These are phyloP conservation scores for Aphidius colemani DNA, from an alignment of 2,888 invertebrate species.

Conservation along the genomic window DNA sequence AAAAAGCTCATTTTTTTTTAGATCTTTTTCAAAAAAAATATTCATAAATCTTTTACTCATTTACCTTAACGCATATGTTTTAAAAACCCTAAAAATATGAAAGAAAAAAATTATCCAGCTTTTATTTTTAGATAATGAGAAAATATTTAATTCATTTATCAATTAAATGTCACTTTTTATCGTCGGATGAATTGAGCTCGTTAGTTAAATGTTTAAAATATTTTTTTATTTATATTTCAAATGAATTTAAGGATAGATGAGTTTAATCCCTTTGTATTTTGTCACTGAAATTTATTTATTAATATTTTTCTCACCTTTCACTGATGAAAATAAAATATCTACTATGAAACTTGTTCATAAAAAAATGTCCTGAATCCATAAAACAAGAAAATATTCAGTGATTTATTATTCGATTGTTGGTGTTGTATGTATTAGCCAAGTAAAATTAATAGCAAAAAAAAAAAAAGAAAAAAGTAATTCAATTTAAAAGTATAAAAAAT, in stretches of 20 bases:
- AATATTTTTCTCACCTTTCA: too few species aligned
- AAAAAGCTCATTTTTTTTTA: too few species aligned
- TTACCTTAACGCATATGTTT: background rate
- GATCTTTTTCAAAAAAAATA: too few species aligned
- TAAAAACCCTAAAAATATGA: background rate
- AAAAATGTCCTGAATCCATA: too few species aligned
- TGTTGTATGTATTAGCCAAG: too few species aligned
- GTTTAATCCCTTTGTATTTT: background rate
- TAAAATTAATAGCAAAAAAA: conserved; percentile 40
- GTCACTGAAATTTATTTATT: too few species aligned
- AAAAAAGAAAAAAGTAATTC: conserved; percentile 58
- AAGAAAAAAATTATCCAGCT: conserved; percentile 15
- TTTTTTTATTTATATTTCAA: background rate
- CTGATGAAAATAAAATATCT: too few species aligned
- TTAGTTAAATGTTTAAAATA: background rate
- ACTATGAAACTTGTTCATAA: too few species aligned
- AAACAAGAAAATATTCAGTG: too few species aligned
- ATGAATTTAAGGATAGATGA: conserved; percentile 8
- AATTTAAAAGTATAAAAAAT: conserved; percentile 58
- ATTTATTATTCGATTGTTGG: too few species aligned
- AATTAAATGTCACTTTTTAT: conserved; percentile 4
- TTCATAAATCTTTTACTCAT: too few species aligned
- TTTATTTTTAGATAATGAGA: background rate
- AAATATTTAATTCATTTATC: conserved; percentile 2
- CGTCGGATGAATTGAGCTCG: conserved; percentile 1